Conservation (phyloP, 2,113 vertebrate species). For the Gambusia holbrooki region DNA sequence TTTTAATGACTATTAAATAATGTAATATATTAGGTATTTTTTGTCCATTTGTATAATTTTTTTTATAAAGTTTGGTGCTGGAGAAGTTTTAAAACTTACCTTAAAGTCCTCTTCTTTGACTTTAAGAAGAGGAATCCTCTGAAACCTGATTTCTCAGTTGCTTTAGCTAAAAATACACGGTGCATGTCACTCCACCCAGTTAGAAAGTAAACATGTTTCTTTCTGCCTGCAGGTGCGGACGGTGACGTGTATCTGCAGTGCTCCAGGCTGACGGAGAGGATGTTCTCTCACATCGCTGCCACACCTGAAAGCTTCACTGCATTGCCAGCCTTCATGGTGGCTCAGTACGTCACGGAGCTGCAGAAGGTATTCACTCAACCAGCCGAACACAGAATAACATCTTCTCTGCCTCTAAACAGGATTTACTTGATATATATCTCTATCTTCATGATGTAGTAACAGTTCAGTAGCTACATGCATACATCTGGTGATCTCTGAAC, state of each 20-base stretch:
- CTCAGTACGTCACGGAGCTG: constrained; percentile 90
- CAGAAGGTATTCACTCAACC: constrained; percentile 87
- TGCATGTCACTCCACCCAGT: neutral
- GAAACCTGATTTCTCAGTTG: neutral
- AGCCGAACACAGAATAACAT: constrained; percentile 1
- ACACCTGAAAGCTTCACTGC: constrained; percentile 86
- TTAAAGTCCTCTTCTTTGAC: too few relatives aligned
- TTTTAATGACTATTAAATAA: too few relatives aligned
- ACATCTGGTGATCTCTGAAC: neutral
- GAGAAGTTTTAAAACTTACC: too few relatives aligned
- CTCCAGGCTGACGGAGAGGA: constrained; percentile 87
- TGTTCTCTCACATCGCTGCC: constrained; percentile 89
- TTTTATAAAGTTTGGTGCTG: too few relatives aligned
- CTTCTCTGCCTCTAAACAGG: constrained; percentile 6
- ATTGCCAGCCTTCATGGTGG: constrained; percentile 91
- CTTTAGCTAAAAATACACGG: neutral
- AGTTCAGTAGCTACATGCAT: neutral
- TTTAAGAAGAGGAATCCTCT: neutral
- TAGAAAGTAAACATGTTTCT: neutral
- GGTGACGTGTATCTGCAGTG: constrained; percentile 82
- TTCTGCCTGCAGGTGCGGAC: constrained; percentile 67
- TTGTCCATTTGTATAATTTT: too few relatives aligned
- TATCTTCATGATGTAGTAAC: neutral
- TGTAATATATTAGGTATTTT: too few relatives aligned
- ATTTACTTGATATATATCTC: constrained; percentile 12